These are phyloP conservation scores for Numenius arquata DNA, from an alignment of 2,113 vertebrate genomes.

Conservation along the genomic window DNA sequence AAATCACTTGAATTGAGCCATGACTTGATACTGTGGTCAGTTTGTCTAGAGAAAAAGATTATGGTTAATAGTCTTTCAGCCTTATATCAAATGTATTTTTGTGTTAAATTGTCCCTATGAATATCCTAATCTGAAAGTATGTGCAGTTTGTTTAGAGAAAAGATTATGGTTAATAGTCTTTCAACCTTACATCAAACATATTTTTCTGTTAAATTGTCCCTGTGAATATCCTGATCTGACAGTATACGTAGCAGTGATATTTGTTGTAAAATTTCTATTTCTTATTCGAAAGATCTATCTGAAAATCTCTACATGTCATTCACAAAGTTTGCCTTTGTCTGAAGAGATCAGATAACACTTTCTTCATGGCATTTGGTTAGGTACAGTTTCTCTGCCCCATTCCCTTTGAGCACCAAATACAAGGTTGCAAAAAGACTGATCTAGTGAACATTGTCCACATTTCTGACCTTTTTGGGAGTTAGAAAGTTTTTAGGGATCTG, in stretches of 20 bases:
- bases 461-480: background rate
- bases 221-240: background rate
- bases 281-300: background rate
- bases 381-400: rapidly evolving
- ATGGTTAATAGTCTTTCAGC: background rate
- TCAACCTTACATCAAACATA: background rate
- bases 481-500: background rate
- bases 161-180: background rate
- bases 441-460: rapidly evolving
- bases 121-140: background rate
- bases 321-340: background rate
- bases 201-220: background rate
- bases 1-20: background rate
- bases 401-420: background rate
- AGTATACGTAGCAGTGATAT: background rate
- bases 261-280: background rate
- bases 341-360: background rate
- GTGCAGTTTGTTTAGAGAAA: background rate
- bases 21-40: background rate
- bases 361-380: background rate
- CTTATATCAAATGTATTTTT: background rate
- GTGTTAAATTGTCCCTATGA: background rate
- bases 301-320: background rate
- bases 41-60: background rate
- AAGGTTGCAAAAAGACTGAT: background rate